Evolutionary conservation across 1,140 invertebrate genomes (phyloP), one percentile per base, ranked within the genome.

Genomic region (Scaptomyza montana): DNA sequence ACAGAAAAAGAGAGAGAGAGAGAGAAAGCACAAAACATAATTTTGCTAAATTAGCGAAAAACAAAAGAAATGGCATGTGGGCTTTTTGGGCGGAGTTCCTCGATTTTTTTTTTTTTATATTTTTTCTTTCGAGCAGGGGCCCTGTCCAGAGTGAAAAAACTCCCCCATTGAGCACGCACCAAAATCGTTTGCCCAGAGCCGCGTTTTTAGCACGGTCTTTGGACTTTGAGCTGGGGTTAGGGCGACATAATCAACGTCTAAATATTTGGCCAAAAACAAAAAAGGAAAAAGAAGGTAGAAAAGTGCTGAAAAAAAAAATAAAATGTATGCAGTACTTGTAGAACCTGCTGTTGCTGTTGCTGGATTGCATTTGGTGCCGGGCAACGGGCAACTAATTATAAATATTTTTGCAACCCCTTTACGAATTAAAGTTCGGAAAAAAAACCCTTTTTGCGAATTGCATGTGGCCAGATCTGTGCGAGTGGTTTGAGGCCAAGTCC

Each of bases 151-250:
- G 21, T 25, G 61, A 67, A 90, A 89, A 87, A 87, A 90, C 86
- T 90, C 86, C 86, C 86, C 86, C 86, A 90, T 90, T 90, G 86
- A 90, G 87, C 86, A 90, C 86, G 86, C 86, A 90, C 86, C 78
- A 87, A 87, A 87, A 84, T 89, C 84, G 82, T 87, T 87, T 87
- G 82, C 65, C 60, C 57, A 55, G 60, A 62, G 73, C 53, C 65
- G 36, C 39, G 43, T 41, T 25, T 25, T 25, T 25, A 25, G 21
- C 21, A 25, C 21, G 21, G 21, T 25, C 21, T 25, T 25, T 55
- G 30, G 30, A 33, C 30, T 33, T 47, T 39, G 33, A 55, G 21
- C 43, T 36, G 25, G 69, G 56, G 61, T 30, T 50, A 43, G 59
- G 70, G 67, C 57, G 53, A 56, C 76, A 89, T 82, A 79, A 82